Percentiles rank a stretch among this genome's conserved stretches.
phyloP scores from a whole-genome alignment of 2,888 invertebrate genomes.

The Drosophila mercatorum region DNA sequence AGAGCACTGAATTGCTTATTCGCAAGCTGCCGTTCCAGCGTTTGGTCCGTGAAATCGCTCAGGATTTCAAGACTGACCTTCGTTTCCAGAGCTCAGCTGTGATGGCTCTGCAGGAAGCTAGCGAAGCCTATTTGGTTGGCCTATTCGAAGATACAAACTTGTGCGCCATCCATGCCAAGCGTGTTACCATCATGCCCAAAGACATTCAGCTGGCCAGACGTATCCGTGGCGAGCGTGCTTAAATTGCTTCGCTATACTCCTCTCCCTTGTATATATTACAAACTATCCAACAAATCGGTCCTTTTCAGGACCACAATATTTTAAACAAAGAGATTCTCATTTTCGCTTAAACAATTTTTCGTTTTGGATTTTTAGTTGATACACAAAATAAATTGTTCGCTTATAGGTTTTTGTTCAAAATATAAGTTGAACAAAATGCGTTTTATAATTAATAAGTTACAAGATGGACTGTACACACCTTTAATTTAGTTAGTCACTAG shows the following conservation, averaged over 20 bases:
- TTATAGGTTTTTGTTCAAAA: neutral
- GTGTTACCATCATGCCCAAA: slow-evolving; percentile 98
- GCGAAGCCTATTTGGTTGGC: neutral
- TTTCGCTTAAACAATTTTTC: slow-evolving; percentile 11
- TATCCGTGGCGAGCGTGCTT: slow-evolving; percentile 97
- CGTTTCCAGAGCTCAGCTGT: no score
- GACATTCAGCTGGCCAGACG: slow-evolving; percentile 97
- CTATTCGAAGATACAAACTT: slow-evolving; percentile 27
- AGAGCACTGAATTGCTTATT: neutral
- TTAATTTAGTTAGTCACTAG: neutral
- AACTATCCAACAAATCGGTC: slow-evolving; percentile 36
- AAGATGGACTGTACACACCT: no score
- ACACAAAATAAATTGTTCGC: neutral
- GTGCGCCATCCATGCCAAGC: slow-evolving; percentile 97
- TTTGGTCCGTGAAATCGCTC: no score
- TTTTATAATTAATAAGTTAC: neutral
- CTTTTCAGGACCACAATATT: slow-evolving; percentile 46
- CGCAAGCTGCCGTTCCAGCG: no score
- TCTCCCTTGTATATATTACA: neutral
- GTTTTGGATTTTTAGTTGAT: neutral
- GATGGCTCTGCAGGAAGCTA: no score
- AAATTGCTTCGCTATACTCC: slow-evolving; percentile 83
- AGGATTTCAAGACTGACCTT: no score
- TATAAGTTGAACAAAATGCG: neutral
- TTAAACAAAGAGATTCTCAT: slow-evolving; percentile 13